Conservation (phyloP, 2,113 vertebrate species). For the Anolis sagrei region DNA sequence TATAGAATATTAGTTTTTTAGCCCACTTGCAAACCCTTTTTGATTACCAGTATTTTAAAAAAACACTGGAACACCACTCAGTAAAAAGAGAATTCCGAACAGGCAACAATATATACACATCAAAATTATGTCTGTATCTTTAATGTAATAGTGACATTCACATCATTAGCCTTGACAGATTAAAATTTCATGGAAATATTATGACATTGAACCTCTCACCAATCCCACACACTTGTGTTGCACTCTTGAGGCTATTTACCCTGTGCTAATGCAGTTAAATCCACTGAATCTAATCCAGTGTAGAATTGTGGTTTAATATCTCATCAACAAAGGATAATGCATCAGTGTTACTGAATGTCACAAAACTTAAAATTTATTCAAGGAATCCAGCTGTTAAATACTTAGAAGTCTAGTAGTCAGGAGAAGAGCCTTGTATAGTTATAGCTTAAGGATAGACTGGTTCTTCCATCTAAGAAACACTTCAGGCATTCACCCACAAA, state of each 20-base stretch:
- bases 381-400: constrained; percentile 35
- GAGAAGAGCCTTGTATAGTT: constrained; percentile 62
- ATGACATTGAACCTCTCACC: neutral
- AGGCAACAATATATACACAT: neutral
- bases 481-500: constrained; percentile 51
- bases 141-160: neutral
- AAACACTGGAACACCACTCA: no score
- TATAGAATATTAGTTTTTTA: no score
- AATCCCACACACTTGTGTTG: constrained; percentile 25
- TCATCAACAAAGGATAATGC: constrained; percentile 31
- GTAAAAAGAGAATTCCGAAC: neutral
- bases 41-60: no score
- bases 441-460: constrained; percentile 56
- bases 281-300: constrained; percentile 10
- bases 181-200: constrained; percentile 33
- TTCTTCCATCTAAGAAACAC: constrained; percentile 59
- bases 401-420: constrained; percentile 61
- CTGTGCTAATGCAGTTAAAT: constrained; percentile 12
- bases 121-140: neutral
- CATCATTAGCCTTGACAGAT: constrained; percentile 22
- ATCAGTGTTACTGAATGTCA: constrained; percentile 48
- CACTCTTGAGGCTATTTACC: constrained; percentile 27
- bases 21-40: no score
- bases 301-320: constrained; percentile 1
- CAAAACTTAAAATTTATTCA: constrained; percentile 52